Conservation (phyloP, 2,888 invertebrate species). For the Lasioglossum zephyrum region DNA sequence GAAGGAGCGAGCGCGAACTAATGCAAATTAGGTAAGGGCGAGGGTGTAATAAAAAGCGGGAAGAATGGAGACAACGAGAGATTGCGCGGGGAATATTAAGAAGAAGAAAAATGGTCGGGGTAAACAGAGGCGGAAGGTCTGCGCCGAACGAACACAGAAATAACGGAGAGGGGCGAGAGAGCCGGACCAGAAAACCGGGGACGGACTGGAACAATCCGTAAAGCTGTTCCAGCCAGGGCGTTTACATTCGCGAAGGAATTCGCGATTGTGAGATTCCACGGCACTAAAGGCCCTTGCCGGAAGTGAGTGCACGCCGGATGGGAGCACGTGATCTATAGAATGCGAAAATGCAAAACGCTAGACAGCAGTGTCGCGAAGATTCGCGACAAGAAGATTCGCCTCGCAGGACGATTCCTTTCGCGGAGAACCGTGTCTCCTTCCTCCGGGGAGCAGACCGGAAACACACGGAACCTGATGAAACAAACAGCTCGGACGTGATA, state of each 20-base stretch:
- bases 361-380: not conserved
- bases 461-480: constrained; percentile 42
- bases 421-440: not conserved
- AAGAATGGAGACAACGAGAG: not conserved
- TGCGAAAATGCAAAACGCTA: constrained; percentile 4
- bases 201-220: constrained; percentile 72
- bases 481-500: constrained; percentile 42
- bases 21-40: constrained; percentile 17
- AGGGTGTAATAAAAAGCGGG: not conserved
- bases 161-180: not conserved
- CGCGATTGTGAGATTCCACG: constrained; percentile 80
- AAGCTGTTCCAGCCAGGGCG: constrained; percentile 66
- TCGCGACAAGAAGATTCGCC: not conserved
- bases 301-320: constrained; percentile 29
- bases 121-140: constrained; percentile 7
- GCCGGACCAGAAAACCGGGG: not conserved
- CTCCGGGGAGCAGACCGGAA: constrained; percentile 33
- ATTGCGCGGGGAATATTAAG: constrained; percentile 19
- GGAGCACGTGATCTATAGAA: constrained; percentile 46
- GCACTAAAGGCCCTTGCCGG: constrained; percentile 37
- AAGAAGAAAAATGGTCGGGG: constrained; percentile 23
- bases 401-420: not conserved
- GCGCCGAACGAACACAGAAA: not conserved
- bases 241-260: constrained; percentile 80
- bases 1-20: not conserved